A percentile compares a stretch with the other conserved stretches of the same genome.
Evolutionary conservation across 1,140 invertebrate genomes (phyloP).

Genomic region (Pseudomyrmex gracilis): DNA sequence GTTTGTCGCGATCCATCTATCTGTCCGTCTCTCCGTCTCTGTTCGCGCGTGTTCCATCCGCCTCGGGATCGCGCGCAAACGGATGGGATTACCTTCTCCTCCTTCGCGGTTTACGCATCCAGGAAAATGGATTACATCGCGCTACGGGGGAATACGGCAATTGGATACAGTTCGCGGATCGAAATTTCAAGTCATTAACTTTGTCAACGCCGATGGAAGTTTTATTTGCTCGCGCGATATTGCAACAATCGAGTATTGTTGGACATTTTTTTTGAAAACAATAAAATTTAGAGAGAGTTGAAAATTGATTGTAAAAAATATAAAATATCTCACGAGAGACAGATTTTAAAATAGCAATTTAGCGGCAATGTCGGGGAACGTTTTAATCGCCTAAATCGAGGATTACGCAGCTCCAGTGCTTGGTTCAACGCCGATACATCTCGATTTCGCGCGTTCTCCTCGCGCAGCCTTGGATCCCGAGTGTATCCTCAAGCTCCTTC

Average conservation of each 20-base stretch:
- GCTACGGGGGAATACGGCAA: conserved; percentile 22
- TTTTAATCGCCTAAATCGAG: conserved; percentile 17
- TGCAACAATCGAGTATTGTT: neutral
- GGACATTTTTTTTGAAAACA: no score
- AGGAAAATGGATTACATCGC: conserved; percentile 64
- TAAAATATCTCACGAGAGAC: no score
- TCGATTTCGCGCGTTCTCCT: conserved; percentile 54
- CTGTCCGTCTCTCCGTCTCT: conserved; percentile 71
- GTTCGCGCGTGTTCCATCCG: conserved; percentile 74
- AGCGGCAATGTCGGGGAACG: neutral
- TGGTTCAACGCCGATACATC: conserved; percentile 12
- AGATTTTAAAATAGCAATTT: no score
- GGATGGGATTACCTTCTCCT: conserved; percentile 77
- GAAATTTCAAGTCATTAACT: conserved; percentile 37
- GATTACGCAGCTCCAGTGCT: conserved; percentile 4
- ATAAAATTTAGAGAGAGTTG: no score
- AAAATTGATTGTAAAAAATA: no score
- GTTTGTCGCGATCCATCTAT: conserved; percentile 72
- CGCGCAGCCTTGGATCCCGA: conserved; percentile 49
- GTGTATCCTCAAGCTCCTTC: conserved; percentile 64
- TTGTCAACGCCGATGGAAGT: neutral
- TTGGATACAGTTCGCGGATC: conserved; percentile 4
- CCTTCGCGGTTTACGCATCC: conserved; percentile 47
- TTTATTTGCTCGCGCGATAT: neutral
- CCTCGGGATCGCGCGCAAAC: conserved; percentile 78